These are phyloP conservation scores for Brachionichthys hirsutus DNA, from an alignment of 2,113 vertebrate genomes.

Conservation along the genomic window DNA sequence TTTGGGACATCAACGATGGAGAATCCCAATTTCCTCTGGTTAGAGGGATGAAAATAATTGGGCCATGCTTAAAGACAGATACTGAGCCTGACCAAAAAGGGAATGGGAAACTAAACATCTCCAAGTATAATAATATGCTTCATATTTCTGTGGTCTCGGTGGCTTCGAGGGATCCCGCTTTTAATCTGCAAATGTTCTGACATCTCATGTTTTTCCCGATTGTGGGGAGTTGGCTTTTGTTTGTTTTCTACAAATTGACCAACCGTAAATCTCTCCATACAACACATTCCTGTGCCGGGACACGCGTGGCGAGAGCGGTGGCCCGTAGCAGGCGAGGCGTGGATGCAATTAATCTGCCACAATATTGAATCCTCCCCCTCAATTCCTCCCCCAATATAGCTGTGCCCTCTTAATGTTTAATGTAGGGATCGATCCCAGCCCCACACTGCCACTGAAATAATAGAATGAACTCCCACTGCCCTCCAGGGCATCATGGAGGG, in stretches of 20 bases:
- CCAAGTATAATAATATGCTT: too few species aligned
- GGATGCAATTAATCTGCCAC: conserved; percentile 76
- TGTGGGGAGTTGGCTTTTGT: conserved; percentile 64
- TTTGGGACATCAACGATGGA: background rate
- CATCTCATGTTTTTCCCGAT: conserved; percentile 55
- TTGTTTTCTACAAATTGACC: conserved; percentile 67
- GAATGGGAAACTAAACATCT: too few species aligned
- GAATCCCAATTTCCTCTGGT: background rate
- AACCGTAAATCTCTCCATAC: conserved; percentile 63
- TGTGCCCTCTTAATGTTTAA: conserved; percentile 80
- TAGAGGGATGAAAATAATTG: conserved; percentile 5
- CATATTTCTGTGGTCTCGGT: too few species aligned
- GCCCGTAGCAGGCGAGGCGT: conserved; percentile 51
- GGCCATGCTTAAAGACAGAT: background rate
- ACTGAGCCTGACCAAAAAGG: background rate
- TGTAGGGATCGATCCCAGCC: conserved; percentile 69
- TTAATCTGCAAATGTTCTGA: conserved; percentile 20
- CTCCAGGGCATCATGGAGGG: conserved; percentile 30
- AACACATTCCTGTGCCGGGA: conserved; percentile 58
- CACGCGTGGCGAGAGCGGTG: conserved; percentile 51
- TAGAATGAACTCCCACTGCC: conserved; percentile 66
- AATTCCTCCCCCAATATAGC: conserved; percentile 71
- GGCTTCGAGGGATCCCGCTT: conserved; percentile 12
- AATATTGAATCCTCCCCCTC: conserved; percentile 74
- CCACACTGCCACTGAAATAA: conserved; percentile 72